Evolutionary conservation across 2,888 invertebrate genomes (phyloP).

Genomic region (Eupithecia insigniata): DNA sequence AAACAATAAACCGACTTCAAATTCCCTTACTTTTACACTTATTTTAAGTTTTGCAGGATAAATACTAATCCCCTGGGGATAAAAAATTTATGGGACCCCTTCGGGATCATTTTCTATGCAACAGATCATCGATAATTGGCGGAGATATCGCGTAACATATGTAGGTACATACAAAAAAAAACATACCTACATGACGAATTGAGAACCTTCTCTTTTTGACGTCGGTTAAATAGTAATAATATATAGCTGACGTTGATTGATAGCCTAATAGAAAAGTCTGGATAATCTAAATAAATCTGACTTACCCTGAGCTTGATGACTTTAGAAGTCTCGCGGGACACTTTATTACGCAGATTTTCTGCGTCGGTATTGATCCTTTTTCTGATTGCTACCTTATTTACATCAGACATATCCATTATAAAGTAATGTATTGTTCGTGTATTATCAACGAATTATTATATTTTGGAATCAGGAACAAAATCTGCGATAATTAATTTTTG

Average conservation of each 20-base stretch:
- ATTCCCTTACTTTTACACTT: too few relatives aligned
- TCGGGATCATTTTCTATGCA: too few relatives aligned
- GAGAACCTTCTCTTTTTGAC: too few relatives aligned
- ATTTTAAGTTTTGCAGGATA: too few relatives aligned
- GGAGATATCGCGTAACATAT: too few relatives aligned
- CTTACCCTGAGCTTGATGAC: constrained; percentile 72
- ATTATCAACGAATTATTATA: background rate
- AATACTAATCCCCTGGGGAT: too few relatives aligned
- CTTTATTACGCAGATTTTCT: constrained; percentile 69
- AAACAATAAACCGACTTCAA: too few relatives aligned
- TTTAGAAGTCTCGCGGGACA: constrained; percentile 67
- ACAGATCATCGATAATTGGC: too few relatives aligned
- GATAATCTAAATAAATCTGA: background rate
- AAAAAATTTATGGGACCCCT: too few relatives aligned
- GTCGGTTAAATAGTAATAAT: too few relatives aligned
- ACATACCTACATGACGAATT: too few relatives aligned
- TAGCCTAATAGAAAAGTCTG: background rate
- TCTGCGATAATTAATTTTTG: background rate
- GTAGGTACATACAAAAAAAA: too few relatives aligned
- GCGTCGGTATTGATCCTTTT: constrained; percentile 65
- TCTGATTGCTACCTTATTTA: constrained; percentile 62
- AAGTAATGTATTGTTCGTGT: background rate
- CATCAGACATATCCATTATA: constrained; percentile 64
- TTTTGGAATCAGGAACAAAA: background rate
- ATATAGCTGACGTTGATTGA: background rate